phyloP scores from a whole-genome alignment of 2,797 vertebrate species.

The Phrynocephalus guinanensis region DNA sequence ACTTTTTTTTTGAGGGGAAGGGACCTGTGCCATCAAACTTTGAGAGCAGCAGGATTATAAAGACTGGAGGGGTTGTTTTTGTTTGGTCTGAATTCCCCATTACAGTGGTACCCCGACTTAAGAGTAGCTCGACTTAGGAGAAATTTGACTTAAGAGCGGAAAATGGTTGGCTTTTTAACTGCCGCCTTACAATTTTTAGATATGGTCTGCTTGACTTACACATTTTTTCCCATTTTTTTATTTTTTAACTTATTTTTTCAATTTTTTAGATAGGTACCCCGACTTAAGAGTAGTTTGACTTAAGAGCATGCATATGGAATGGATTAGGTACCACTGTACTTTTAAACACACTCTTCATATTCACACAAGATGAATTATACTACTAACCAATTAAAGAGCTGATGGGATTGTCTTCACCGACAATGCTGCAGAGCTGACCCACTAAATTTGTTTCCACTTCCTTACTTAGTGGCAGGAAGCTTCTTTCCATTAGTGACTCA shows the following conservation, averaged over 20 bases:
- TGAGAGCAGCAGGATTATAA: neutral
- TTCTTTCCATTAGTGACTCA: conserved; percentile 85
- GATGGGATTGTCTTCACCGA: conserved; percentile 87
- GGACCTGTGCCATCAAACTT: neutral
- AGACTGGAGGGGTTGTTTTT: neutral
- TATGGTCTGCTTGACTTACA: too few relatives aligned
- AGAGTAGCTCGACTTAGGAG: too few relatives aligned
- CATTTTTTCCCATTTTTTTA: too few relatives aligned
- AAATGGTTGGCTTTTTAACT: too few relatives aligned
- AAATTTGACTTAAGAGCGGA: too few relatives aligned
- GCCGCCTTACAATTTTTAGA: too few relatives aligned
- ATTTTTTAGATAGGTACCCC: too few relatives aligned
- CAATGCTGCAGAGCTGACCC: conserved; percentile 88
- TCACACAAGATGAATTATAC: neutral
- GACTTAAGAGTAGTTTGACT: too few relatives aligned
- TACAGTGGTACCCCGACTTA: too few relatives aligned
- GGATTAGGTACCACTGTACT: neutral
- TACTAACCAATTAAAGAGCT: conserved; percentile 89
- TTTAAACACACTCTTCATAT: neutral
- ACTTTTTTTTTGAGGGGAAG: neutral
- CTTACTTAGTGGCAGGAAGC: conserved; percentile 78
- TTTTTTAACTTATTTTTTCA: too few relatives aligned
- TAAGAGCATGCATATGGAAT: too few relatives aligned
- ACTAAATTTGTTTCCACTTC: conserved; percentile 84
- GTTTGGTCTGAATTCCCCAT: neutral